Evolutionary conservation across 2,888 invertebrate genomes (phyloP).

Genomic region (Drosophila robusta): DNA sequence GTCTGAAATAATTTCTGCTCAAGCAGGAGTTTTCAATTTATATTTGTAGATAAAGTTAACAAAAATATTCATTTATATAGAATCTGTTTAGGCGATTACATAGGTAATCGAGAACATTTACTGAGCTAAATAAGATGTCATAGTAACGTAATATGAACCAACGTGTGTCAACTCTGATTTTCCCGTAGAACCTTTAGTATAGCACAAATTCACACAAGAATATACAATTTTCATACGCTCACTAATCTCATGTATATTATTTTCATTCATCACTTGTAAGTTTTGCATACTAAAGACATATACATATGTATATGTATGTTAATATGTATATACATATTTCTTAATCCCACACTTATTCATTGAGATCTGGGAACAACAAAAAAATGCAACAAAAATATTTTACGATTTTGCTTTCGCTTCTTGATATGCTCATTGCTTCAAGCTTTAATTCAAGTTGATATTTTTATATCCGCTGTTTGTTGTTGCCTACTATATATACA

Average conservation of each 20-base stretch:
- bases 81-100: neutral
- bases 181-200: neutral
- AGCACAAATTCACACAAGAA: neutral
- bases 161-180: neutral
- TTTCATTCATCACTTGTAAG: constrained; percentile 32
- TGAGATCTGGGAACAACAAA: constrained; percentile 28
- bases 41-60: no score
- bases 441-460: constrained; percentile 70
- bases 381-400: constrained; percentile 51
- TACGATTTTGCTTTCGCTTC: constrained; percentile 45
- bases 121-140: no score
- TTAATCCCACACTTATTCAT: constrained; percentile 27
- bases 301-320: neutral
- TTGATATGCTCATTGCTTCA: constrained; percentile 60
- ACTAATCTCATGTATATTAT: neutral
- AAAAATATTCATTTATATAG: no score
- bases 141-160: neutral
- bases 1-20: no score
- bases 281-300: constrained; percentile 13
- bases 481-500: constrained; percentile 6
- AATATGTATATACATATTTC: constrained; percentile 16
- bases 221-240: neutral
- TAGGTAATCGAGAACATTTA: neutral
- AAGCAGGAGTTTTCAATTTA: no score
- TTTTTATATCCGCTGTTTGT: constrained; percentile 66